Evolutionary conservation across 1,140 invertebrate genomes (phyloP).

Genomic region (Micrasema longulum): DNA sequence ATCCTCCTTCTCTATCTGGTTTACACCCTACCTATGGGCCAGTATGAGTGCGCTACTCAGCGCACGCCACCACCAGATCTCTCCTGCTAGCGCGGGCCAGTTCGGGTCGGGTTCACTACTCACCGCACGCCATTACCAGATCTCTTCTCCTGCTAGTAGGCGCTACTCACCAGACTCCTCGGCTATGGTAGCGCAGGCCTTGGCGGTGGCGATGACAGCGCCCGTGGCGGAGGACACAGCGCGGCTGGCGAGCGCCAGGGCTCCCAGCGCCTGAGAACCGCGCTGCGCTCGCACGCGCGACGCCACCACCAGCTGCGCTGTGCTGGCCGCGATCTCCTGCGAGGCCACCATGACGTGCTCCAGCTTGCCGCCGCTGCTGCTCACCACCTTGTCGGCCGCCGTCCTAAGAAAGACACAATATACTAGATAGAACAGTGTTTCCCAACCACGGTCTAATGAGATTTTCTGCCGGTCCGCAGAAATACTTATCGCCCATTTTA

Average conservation of each 20-base stretch:
- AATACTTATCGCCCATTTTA: too few species aligned
- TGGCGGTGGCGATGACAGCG: conserved; percentile 92
- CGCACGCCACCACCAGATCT: too few species aligned
- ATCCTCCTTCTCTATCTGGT: too few species aligned
- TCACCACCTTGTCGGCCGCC: conserved; percentile 93
- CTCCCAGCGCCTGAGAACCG: conserved; percentile 80
- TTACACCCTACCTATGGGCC: too few species aligned
- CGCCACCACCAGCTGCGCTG: conserved; percentile 96
- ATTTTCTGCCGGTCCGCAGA: too few species aligned
- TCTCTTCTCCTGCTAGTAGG: too few species aligned
- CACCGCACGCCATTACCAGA: too few species aligned
- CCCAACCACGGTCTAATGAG: too few species aligned
- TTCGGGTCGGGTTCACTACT: too few species aligned
- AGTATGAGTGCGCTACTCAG: too few species aligned
- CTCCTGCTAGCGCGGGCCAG: too few species aligned
- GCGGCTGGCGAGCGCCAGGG: conserved; percentile 87
- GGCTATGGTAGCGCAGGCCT: conserved; percentile 86
- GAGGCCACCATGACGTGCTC: conserved; percentile 96
- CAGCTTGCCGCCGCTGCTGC: conserved; percentile 80
- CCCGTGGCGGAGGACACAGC: conserved; percentile 91
- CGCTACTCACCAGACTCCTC: conserved; percentile 74
- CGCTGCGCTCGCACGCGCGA: conserved; percentile 92
- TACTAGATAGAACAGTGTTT: too few species aligned
- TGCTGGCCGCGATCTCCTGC: conserved; percentile 96
- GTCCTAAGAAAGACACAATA: conserved; percentile 69